Evolutionary conservation across 1,140 invertebrate genomes (phyloP), one percentile per base, ranked within the genome.

Genomic region (Eriosoma lanigerum): DNA sequence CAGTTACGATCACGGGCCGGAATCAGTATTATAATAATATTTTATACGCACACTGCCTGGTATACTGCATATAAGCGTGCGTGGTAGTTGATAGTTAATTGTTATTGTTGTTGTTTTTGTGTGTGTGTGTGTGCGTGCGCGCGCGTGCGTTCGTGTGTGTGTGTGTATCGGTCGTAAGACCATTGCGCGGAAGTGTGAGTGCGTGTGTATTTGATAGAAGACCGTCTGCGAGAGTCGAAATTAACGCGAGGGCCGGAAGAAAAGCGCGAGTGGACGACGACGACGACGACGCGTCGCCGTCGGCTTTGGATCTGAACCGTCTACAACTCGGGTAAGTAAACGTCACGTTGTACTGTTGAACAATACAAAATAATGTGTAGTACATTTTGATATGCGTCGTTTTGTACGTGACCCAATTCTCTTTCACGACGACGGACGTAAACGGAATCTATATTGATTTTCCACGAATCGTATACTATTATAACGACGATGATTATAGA

Each of bases 241-340:
- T 32, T 15, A 60, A 26, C 64, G 12, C 19, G 64, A 3, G 3
- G 32, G n/a, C n/a, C n/a, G n/a, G n/a, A n/a, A n/a, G n/a, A n/a
- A n/a, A 38, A 1, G 64, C 8, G 17, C 13, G 26, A 60, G 15
- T 13, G 13, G 26, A 15, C 64, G 62, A 32, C 29, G n/a, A 19
- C 4, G 70, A 6, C 70, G 48, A 72, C 48, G 24, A 52, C 66
- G 44, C 29, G 52, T 54, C 52, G 62, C 62, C 62, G 32, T n/a
- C 62, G 62, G 62, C n/a, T 44, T 75, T 21, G 29, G 56, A 73
- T 21, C 38, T 54, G 3, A 50, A 24, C 13, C 70, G 29, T 44
- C 46, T 2, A 56, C 72, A 38, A 75, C 52, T 50, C 72, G 52
- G 72, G 72, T 75, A 75, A 75, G 72, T 56, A 12, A 4, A 15